phyloP scores from a whole-genome alignment of 2,797 vertebrate genomes.

The Pithecia hirsuta region DNA sequence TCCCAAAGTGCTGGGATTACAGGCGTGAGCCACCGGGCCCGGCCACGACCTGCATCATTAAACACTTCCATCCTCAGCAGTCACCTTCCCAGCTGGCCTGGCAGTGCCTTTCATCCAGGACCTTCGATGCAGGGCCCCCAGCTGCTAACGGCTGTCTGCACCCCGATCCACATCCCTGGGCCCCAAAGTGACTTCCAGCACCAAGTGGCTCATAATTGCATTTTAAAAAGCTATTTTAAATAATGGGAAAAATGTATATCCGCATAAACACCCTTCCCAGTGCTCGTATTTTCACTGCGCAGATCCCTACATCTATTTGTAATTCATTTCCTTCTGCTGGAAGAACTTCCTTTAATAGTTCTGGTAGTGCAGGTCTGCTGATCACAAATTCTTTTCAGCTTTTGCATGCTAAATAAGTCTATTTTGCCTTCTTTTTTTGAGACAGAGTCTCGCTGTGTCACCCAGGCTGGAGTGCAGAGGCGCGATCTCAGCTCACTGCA shows the following conservation, averaged over 20 bases:
- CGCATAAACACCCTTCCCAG: background rate
- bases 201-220: background rate
- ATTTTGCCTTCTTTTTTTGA: background rate
- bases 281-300: fast-evolving
- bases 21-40: no score
- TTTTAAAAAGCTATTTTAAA: background rate
- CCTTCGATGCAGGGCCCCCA: fast-evolving
- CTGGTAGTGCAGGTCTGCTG: fast-evolving
- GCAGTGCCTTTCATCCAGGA: fast-evolving
- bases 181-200: background rate
- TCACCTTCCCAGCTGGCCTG: background rate
- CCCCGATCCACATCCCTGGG: fast-evolving
- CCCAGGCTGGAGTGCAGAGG: background rate
- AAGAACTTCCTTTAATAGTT: background rate
- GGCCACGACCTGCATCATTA: conserved; percentile 65
- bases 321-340: background rate
- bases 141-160: background rate
- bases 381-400: background rate
- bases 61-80: conserved; percentile 71
- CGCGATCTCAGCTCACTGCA: background rate
- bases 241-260: background rate
- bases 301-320: fast-evolving
- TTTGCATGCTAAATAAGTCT: background rate
- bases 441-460: background rate
- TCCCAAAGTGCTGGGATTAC: no score